Base-by-base conservation (phyloP, 2,888 invertebrate species). In the Macropis europaea region DNA sequence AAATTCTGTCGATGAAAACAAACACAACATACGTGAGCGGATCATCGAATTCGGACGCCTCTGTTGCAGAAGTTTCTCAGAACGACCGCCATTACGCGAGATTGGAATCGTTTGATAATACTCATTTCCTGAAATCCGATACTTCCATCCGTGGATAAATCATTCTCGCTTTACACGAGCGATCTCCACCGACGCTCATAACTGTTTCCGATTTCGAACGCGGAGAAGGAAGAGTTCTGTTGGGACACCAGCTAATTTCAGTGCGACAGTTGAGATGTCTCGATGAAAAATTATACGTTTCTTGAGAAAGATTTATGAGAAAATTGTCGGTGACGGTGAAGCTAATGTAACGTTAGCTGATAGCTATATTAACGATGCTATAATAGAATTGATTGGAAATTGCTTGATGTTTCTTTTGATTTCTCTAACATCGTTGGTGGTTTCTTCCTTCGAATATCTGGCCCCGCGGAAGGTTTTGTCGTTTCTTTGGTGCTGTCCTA, bases 1-100 rank as follows among this genome's bases (percentile, higher is more conserved):
- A 53, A 43, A 56, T 62, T 24, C 13, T 26, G 32, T 47, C 38
- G 42, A 36, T 59, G 30, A 62, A 78, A 75, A 72, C 42, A 48
- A 60, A 68, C 48, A 45, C 42, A 22, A 15, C 1, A 1, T 19
- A 15, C 28, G 7, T n/a, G 6, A 5, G 13, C 3, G 7, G 15
- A 28, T 7, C 9, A 24, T 34, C 24, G 42, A 26, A 22, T 34
- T 30, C 36, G n/a, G 30, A 15, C n/a, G 15, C 53, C 24, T 7
- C 7, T 13, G 26, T 34, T 22, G 17, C 40, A 17, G 24, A 30
- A 40, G 47, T 36, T 28, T 6, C 28, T 15, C 15, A 22, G 28
- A 30, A 22, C 34, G 13, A 59, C 38, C 28, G 15, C n/a, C 30
- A 73, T 73, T 73, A 73, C 13, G 34, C 15, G 24, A 38, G 36